These are phyloP conservation scores for Oceanodroma leucorhoa DNA, from an alignment of 2,797 vertebrate species.

Conservation along the genomic window DNA sequence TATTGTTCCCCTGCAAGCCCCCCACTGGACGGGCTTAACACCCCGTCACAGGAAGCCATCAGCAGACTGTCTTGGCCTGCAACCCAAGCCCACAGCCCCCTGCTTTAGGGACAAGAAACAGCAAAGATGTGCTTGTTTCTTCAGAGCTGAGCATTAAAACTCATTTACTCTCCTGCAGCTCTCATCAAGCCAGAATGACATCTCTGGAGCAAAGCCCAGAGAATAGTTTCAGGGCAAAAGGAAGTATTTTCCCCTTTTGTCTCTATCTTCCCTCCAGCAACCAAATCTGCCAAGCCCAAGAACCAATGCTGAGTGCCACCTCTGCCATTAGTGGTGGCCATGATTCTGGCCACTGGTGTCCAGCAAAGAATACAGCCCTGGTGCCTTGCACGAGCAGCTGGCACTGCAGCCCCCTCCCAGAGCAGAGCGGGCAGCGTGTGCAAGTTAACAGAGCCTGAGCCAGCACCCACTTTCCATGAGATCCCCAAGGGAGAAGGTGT, in stretches of 20 bases:
- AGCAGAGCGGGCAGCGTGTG: not conserved
- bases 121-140: not conserved
- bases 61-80: not conserved
- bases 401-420: not conserved
- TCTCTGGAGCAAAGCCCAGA: not conserved
- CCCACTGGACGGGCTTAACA: not conserved
- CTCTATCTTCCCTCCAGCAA: not conserved
- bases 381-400: not conserved
- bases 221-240: not conserved
- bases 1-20: not conserved
- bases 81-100: not conserved
- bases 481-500: not conserved
- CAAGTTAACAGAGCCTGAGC: not conserved
- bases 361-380: not conserved
- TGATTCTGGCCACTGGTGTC: not conserved
- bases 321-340: not conserved
- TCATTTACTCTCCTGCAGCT: not conserved
- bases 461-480: not conserved
- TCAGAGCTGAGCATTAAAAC: not conserved
- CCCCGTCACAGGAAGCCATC: not conserved
- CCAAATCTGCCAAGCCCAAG: not conserved
- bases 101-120: not conserved
- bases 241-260: not conserved
- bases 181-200: not conserved
- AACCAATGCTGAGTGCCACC: not conserved